Conservation (phyloP, 2,113 vertebrate species). For the Pelmatolapia mariae region DNA sequence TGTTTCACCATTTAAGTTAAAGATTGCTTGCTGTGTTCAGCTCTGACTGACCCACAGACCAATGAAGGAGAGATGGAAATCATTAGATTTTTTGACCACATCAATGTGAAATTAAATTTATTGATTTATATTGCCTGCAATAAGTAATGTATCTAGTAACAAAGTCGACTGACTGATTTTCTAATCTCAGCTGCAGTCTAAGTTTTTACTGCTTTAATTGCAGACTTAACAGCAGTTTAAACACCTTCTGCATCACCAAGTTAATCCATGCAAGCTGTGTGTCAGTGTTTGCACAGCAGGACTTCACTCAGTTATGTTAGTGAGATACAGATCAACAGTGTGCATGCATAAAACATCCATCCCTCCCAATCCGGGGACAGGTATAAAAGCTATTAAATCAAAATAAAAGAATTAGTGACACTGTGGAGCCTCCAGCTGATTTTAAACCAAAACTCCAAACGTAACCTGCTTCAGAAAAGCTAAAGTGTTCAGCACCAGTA, state of each 20-base stretch:
- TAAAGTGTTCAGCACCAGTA: not conserved
- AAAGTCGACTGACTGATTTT: not conserved
- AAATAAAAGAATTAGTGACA: not conserved
- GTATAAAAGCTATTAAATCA: not conserved
- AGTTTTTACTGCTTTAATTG: not conserved
- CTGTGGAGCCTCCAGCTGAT: not conserved
- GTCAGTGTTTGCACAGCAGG: not conserved
- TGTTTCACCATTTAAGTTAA: rapidly evolving
- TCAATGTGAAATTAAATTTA: not conserved
- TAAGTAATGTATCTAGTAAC: not conserved
- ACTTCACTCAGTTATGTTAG: not conserved
- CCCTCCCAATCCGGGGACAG: not conserved
- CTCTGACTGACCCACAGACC: not conserved
- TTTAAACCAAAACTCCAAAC: not conserved
- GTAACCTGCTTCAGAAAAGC: not conserved
- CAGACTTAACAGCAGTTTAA: not conserved
- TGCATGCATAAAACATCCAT: rapidly evolving
- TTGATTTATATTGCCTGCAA: not conserved
- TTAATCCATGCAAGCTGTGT: rapidly evolving
- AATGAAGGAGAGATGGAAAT: not conserved
- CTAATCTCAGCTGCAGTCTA: not conserved
- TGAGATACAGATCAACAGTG: not conserved
- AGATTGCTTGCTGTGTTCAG: not conserved
- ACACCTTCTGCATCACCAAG: not conserved
- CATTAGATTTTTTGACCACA: not conserved